Evolutionary conservation across 1,140 invertebrate genomes (phyloP).

Genomic region (Brachionus calyciflorus): DNA sequence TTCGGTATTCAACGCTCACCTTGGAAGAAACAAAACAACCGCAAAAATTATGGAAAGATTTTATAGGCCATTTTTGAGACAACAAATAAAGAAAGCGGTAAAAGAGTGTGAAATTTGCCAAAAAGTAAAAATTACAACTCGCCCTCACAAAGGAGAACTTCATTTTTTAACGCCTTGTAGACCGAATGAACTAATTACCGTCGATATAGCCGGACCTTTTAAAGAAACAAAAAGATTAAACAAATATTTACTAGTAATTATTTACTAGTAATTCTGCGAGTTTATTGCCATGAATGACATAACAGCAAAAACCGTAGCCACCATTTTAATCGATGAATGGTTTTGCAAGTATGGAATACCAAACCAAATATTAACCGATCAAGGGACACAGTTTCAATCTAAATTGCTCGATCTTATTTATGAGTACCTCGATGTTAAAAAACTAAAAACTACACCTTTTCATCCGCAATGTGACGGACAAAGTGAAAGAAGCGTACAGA

Average conservation of each 20-base stretch:
- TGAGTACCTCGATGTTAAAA: conserved; percentile 46
- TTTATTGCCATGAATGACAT: conserved; percentile 54
- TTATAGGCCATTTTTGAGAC: no score
- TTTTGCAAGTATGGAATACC: conserved; percentile 56
- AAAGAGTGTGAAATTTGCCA: conserved; percentile 47
- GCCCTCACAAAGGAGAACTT: not conserved
- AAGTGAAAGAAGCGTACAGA: conserved; percentile 49
- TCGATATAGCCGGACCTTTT: conserved; percentile 49
- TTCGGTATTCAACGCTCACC: no score
- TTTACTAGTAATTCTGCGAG: conserved; percentile 57
- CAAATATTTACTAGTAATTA: conserved; percentile 55
- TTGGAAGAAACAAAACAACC: no score
- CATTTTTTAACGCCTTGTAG: not conserved
- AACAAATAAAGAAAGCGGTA: no score
- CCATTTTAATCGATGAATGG: conserved; percentile 52
- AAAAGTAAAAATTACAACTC: not conserved
- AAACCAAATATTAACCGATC: conserved; percentile 54
- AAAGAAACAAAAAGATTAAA: conserved; percentile 48
- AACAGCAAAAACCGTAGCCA: conserved; percentile 54
- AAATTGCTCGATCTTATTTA: conserved; percentile 49
- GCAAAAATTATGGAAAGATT: no score
- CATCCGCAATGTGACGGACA: no score
- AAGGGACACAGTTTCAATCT: conserved; percentile 52
- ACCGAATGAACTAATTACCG: conserved; percentile 3
- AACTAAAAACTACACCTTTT: conserved; percentile 48